Base-by-base conservation (phyloP, 2,113 vertebrate genomes). In the Notothenia rossii region DNA sequence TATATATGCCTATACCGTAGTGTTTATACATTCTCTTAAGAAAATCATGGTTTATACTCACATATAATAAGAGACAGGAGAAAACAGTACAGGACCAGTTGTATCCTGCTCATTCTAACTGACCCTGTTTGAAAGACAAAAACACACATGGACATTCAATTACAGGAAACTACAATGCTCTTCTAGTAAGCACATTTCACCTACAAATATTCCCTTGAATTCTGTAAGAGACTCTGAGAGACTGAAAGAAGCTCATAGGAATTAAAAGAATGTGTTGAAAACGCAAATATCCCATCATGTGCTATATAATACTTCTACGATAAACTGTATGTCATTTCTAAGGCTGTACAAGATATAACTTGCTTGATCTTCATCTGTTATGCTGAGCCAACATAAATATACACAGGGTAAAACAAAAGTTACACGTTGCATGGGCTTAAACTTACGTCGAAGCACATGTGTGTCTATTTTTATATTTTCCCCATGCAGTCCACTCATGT, bases 11-110 rank as follows among this genome's bases (percentile, higher is more conserved):
- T 40, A 40, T 4, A 29, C 29, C 29, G 7, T 40, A 40, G 1
- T 40, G 36, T 40, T 40, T 5, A 40, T 5, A 40, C 36, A 7
- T 40, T 40, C 36, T 40, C 36, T 40, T 40, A 7, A 40, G 5
- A 40, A 5, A 40, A 7, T 7, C 36, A 40, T 40, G 36, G 36
- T 49, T 60, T 15, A 45, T 46, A 93, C 94, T 95, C 86, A 95
- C 94, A 95, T 75, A 95, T 82, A 63, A 94, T 79, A 79, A 94
- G 87, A 59, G 65, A 84, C 51, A 95, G 77, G 40, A 92, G 78
- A 22, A 91, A 63, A 76, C 90, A 89, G 85, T 88, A 85, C 82
- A 95, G 65, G 77, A 93, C 12, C 17, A 94, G 66, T 8, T 90
- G 90, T 67, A 77, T 81, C 82, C 87, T 87, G 74, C 77, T 89